Base-by-base conservation (phyloP, 1,140 invertebrate genomes). In the Eulimnadia texana region DNA sequence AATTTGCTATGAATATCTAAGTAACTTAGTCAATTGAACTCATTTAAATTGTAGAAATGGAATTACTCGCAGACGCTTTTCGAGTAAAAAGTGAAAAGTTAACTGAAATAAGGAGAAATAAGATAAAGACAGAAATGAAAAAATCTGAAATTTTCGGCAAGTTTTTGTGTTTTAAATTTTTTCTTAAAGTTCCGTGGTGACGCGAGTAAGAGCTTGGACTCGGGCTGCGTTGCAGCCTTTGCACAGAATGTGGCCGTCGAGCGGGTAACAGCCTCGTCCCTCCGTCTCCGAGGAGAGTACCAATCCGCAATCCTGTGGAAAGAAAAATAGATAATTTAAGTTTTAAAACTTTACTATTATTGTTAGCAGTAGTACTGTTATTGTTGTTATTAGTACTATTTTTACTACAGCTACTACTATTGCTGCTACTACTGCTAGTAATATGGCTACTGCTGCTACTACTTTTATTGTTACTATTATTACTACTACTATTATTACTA, bases 221-320 rank as follows among this genome's bases (percentile, higher is more conserved):
- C 93, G 79, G 69, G 86, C 86, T 23, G 92, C 92, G 76, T 98
- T 98, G 71, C 96, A 99, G 70, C 85, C 88, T 78, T 95, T 95
- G 72, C 96, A 99, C 23, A 98, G 77, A 63, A 99, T 88, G 72
- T 97, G 93, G 68, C 90, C 91, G 77, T 98, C 96, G 28, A 99
- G 74, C 6, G 95, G 96, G 73, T 97, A 98, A 72, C 96, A 98
- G 3, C 93, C 93, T 52, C 88, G 80, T 0, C 93, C 94, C 74
- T 95, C 92, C 16, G 90, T 84, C 74, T 98, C 93, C 0, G 92
- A 95, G 6, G 92, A 90, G 54, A 98, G 73, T 56, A 92, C 74
- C 16, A 95, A 74, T 9, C 90, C 90, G 76, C 96, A 99, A 73
- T 98, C 94, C 84, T 88, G 67, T 11, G 64, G 61, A 63, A 54